Evolutionary conservation across 1,140 invertebrate genomes (phyloP).

Genomic region (Dolichoris vasculosae): DNA sequence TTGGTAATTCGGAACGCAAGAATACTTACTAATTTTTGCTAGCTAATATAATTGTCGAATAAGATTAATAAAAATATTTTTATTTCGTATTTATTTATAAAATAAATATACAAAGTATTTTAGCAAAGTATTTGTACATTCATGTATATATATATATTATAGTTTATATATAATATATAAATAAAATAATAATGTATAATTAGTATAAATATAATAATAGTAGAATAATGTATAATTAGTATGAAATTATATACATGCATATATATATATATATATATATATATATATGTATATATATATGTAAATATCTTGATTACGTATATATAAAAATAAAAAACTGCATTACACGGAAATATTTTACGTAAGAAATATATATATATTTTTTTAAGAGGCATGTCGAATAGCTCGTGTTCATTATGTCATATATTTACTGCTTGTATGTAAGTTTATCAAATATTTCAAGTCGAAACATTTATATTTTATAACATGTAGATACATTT

Average conservation of each 20-base stretch:
- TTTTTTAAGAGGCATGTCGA: background rate
- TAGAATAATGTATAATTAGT: too few relatives aligned
- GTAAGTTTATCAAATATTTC: background rate
- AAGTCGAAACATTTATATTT: background rate
- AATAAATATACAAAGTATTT: too few relatives aligned
- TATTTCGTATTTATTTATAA: too few relatives aligned
- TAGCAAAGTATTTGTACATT: too few relatives aligned
- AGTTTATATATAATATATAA: background rate
- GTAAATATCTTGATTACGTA: conserved; percentile 1
- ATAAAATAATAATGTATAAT: background rate
- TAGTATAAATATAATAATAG: too few relatives aligned
- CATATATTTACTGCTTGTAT: background rate
- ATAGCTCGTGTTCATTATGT: background rate
- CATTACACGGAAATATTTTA: conserved; percentile 4
- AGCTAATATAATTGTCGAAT: too few relatives aligned
- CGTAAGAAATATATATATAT: background rate
- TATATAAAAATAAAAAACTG: background rate
- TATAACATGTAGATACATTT: too few relatives aligned
- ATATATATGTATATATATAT: background rate
- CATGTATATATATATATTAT: too few relatives aligned
- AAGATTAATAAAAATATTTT: too few relatives aligned
- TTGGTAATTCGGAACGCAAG: too few relatives aligned
- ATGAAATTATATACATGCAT: too few relatives aligned
- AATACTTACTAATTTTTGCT: too few relatives aligned
- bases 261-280: background rate